phyloP scores from a whole-genome alignment of 1,140 invertebrate genomes.

The Drosophila nigrodunni region DNA sequence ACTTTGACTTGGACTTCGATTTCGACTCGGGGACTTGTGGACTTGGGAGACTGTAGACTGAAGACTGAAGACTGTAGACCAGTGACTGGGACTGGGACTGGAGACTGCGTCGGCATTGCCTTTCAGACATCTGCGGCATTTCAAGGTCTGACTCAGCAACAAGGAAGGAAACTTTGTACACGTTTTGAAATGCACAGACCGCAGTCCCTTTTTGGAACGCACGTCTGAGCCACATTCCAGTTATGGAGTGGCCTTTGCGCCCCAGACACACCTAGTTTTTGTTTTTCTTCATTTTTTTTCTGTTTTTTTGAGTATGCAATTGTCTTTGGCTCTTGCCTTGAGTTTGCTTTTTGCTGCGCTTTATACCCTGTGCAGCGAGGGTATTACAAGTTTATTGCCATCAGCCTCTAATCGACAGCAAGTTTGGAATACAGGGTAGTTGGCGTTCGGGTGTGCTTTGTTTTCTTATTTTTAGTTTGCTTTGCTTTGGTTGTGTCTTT shows the following conservation, averaged over 20 bases:
- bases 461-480: background rate
- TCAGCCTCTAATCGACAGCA: no score
- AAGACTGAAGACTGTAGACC: slow-evolving; percentile 2
- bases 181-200: background rate
- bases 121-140: slow-evolving; percentile 79
- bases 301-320: slow-evolving; percentile 8
- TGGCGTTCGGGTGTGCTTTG: background rate
- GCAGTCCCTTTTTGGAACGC: slow-evolving; percentile 52
- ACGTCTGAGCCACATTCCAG: slow-evolving; percentile 71
- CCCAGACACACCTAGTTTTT: slow-evolving; percentile 74
- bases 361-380: background rate
- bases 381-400: background rate
- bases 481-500: background rate
- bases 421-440: background rate
- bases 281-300: no score
- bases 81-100: background rate
- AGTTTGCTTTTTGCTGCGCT: background rate
- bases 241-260: slow-evolving; percentile 65
- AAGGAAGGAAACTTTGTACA: slow-evolving; percentile 53
- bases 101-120: slow-evolving; percentile 34
- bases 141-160: slow-evolving; percentile 79
- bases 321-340: background rate
- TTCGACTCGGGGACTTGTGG: background rate
- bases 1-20: background rate
- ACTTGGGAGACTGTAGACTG: background rate